Percentiles rank a stretch among this genome's conserved stretches.
Conservation (phyloP, 2,113 vertebrate genomes). For the Eudyptes chrysolophus region DNA sequence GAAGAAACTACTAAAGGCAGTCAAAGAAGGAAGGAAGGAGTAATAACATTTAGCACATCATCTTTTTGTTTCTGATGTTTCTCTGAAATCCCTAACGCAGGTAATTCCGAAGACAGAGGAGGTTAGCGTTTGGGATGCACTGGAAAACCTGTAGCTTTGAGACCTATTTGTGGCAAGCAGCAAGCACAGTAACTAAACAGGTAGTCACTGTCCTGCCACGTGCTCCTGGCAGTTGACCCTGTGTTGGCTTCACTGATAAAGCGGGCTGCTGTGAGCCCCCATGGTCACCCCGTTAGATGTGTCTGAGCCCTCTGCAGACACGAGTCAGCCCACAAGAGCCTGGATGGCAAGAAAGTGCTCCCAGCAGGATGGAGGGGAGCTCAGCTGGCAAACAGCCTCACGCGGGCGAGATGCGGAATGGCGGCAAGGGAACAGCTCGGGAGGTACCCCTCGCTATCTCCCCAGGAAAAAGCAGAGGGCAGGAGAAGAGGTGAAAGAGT, state of each 20-base stretch:
- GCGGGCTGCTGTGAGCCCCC: too few species aligned
- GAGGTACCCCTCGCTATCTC: not conserved
- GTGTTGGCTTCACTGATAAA: not conserved
- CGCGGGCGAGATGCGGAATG: not conserved
- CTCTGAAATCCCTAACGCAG: not conserved
- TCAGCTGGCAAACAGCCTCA: not conserved
- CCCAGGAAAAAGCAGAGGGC: not conserved
- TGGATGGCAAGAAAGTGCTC: not conserved
- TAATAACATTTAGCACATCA: not conserved
- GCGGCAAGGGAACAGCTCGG: not conserved
- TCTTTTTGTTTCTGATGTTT: not conserved
- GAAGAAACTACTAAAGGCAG: not conserved
- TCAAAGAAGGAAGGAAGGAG: not conserved
- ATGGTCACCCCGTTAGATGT: too few species aligned
- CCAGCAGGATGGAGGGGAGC: not conserved
- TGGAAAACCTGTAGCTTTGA: not conserved
- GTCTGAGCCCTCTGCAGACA: not conserved
- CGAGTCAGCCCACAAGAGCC: not conserved
- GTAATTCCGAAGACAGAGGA: not conserved
- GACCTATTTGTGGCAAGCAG: not conserved
- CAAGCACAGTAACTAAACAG: not conserved
- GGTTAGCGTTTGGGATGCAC: too few species aligned
- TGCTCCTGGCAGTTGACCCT: not conserved
- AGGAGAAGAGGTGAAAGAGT: not conserved
- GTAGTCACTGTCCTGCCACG: fast-evolving